Conservation (phyloP, 2,888 invertebrate genomes). For the Cantharis rufa region DNA sequence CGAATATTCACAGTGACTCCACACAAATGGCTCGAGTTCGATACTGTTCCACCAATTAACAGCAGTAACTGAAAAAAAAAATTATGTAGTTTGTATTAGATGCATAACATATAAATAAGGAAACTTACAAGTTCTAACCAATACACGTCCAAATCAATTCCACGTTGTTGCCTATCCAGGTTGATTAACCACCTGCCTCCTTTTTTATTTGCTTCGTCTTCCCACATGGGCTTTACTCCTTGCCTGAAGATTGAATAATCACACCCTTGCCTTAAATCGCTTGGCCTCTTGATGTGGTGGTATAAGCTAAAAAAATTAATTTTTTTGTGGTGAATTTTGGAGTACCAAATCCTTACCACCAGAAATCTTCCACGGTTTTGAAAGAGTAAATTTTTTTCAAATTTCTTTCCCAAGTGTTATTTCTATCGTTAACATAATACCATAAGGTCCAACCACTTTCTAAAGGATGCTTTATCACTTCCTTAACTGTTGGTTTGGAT, state of each 20-base stretch:
- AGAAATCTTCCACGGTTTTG: constrained; percentile 98
- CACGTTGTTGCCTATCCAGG: constrained; percentile 78
- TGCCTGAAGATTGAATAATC: constrained; percentile 87
- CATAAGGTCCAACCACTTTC: constrained; percentile 97
- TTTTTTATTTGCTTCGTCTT: constrained; percentile 85
- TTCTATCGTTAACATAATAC: constrained; percentile 95
- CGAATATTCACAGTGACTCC: constrained; percentile 97
- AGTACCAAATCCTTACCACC: constrained; percentile 71
- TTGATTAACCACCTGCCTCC: constrained; percentile 93
- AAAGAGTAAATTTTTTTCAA: constrained; percentile 92
- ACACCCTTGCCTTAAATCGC: constrained; percentile 80
- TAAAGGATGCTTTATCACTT: constrained; percentile 79
- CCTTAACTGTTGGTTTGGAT: neutral
- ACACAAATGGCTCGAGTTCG: constrained; percentile 90
- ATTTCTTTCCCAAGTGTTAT: constrained; percentile 91
- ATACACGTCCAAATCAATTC: constrained; percentile 76
- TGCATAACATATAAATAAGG: neutral
- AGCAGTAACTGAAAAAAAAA: constrained; percentile 66
- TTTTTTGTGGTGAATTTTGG: neutral
- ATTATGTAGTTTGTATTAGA: neutral
- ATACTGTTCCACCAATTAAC: constrained; percentile 96
- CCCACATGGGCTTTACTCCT: constrained; percentile 96
- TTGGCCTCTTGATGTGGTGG: constrained; percentile 88
- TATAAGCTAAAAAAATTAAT: constrained; percentile 68
- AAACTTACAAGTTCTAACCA: constrained; percentile 83